Conservation (phyloP, 2,797 vertebrate species). For the Scolopax bukidnonensis region DNA sequence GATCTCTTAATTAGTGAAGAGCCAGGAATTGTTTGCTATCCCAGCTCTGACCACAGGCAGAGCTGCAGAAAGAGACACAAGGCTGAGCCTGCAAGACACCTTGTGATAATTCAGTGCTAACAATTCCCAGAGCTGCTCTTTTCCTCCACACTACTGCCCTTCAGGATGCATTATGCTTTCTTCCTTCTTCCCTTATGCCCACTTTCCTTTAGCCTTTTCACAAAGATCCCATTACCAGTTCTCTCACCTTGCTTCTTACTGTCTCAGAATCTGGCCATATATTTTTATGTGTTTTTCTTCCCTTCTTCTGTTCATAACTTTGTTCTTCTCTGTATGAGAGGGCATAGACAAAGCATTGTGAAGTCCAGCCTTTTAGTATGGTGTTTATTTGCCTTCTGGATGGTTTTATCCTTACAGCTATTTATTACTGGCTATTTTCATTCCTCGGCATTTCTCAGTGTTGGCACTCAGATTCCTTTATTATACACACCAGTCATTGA, state of each 20-base stretch:
- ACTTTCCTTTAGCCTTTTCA: background rate
- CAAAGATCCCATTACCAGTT: background rate
- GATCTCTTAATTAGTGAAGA: slow-evolving; percentile 39
- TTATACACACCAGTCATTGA: background rate
- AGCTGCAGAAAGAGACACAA: background rate
- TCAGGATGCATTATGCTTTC: background rate
- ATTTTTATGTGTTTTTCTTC: background rate
- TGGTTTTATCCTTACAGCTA: background rate
- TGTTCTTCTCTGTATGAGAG: background rate
- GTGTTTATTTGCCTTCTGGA: slow-evolving; percentile 24
- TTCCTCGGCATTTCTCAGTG: background rate
- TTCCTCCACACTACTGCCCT: background rate
- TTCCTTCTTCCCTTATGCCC: background rate
- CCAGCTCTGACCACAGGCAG: slow-evolving; percentile 14
- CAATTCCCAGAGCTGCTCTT: background rate
- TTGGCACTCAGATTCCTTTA: background rate
- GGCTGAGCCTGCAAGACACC: background rate
- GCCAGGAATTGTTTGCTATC: slow-evolving; percentile 16
- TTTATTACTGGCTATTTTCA: slow-evolving; percentile 20
- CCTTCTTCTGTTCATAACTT: background rate
- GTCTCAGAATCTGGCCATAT: background rate
- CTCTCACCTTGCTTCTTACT: background rate
- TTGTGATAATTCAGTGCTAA: slow-evolving; percentile 14
- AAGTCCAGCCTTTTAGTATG: background rate
- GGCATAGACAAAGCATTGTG: background rate